Evolutionary conservation across 2,797 vertebrate species (phyloP).

Genomic region (Clarias laeviceps): DNA sequence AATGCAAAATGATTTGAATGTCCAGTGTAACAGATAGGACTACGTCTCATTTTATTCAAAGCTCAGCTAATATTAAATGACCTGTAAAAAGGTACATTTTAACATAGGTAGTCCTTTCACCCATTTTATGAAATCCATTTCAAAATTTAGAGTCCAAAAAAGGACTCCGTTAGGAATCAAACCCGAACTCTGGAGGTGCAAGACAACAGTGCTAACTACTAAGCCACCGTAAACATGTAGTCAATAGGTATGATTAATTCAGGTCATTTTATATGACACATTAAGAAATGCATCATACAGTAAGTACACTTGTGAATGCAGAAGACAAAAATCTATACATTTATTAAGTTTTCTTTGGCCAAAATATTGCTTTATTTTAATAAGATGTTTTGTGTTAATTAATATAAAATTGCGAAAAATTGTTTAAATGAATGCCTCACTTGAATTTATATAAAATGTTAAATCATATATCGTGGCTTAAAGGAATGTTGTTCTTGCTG

Average conservation of each 20-base stretch:
- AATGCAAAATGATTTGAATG: constrained; percentile 2
- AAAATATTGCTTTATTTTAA: not conserved
- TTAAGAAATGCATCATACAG: not conserved
- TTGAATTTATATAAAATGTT: not conserved
- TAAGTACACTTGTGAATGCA: not conserved
- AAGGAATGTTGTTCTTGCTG: not conserved
- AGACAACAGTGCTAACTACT: too few species aligned
- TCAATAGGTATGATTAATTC: not conserved
- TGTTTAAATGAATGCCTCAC: too few species aligned
- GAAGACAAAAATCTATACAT: not conserved
- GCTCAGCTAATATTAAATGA: not conserved
- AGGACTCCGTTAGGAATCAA: too few species aligned
- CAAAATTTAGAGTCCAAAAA: not conserved
- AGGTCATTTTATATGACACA: not conserved
- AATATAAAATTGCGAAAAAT: not conserved
- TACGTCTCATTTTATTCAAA: not conserved
- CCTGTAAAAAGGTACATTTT: not conserved
- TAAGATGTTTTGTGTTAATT: not conserved
- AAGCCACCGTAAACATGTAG: not conserved
- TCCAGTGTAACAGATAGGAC: not conserved
- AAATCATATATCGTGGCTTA: not conserved
- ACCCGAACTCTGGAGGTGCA: too few species aligned
- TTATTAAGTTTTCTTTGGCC: not conserved
- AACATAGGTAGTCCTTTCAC: too few species aligned
- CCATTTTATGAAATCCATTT: not conserved